Evolutionary conservation across 2,888 invertebrate species (phyloP), one percentile per base, ranked within the genome.

Genomic region (Rhagonycha lutea): DNA sequence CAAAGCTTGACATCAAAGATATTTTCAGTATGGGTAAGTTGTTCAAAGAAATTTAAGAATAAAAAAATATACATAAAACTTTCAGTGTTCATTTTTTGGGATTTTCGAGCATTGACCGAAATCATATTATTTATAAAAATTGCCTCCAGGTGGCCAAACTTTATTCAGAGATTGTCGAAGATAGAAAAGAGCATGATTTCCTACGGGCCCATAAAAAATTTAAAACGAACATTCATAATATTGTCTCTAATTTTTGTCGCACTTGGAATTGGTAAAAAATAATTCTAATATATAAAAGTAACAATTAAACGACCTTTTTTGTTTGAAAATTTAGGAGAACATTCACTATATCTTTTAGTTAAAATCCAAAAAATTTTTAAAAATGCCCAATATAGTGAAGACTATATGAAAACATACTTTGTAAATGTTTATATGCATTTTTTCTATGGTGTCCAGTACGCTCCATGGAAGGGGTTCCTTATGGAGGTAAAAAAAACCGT

Each of bases 71-170:
- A 18, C 2, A 18, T 18, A 18, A 18, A 18, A 32, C 9, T 61
- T 75, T n/a, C 68, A 79, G 79, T 73, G 28, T 60, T 28, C 2
- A 29, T 78, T 28, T 8, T 76, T 14, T 79, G 79, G 79, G 72
- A 74, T 65, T 23, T 74, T 10, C 62, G 79, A 24, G 32, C 68
- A 61, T 9, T 74, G 11, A 60, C 61, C 14, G 69, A 63, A 18
- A 14, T 74, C 7, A 14, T 78, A 4, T 14, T 77, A 2, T 74
- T 74, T 32, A 8, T 79, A 11, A 72, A 26, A 70, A 4, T 75
- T 4, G 79, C 78, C 0, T 29, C 29, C 10, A 76, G 74, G 68
- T 80, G 79, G 80, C 74, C 76, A 8, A 60, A 62, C 24, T 69
- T 79, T 14, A 60, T 79, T 11, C n/a, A 73, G 18, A 29, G 76